phyloP scores from a whole-genome alignment of 2,888 invertebrate species.

The Dione vanillae region DNA sequence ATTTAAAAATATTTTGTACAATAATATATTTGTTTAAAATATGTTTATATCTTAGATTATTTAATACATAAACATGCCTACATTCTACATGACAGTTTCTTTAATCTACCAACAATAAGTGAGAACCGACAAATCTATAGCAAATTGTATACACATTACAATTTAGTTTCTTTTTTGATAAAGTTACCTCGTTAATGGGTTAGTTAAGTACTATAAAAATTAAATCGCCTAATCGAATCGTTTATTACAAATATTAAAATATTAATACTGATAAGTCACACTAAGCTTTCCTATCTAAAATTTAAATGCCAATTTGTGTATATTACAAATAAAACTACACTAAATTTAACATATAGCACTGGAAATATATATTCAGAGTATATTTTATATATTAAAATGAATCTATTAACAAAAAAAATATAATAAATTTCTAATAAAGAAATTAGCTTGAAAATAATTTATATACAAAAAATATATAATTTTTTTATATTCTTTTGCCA shows the following conservation, averaged over 20 bases:
- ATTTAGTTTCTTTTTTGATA: not conserved
- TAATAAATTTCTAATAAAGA: not conserved
- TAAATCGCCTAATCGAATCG: slow-evolving; percentile 19
- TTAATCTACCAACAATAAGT: slow-evolving; percentile 43
- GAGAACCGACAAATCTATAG: slow-evolving; percentile 44
- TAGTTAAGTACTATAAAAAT: slow-evolving; percentile 22
- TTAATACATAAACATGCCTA: slow-evolving; percentile 32
- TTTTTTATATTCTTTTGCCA: too few species aligned
- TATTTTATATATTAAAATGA: slow-evolving; percentile 1
- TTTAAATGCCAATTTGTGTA: slow-evolving; percentile 39
- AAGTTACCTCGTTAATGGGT: slow-evolving; percentile 6
- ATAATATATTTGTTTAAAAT: too few species aligned
- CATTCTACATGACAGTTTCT: slow-evolving; percentile 21
- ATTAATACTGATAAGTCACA: slow-evolving; percentile 43
- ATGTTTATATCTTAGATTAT: not conserved
- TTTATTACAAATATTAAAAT: slow-evolving; percentile 32
- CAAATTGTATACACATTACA: not conserved
- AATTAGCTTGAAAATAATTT: not conserved
- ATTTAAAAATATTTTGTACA: too few species aligned
- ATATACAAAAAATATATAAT: too few species aligned
- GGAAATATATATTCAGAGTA: slow-evolving; percentile 2
- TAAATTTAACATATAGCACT: slow-evolving; percentile 3
- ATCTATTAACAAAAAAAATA: slow-evolving; percentile 4
- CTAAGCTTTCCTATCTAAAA: slow-evolving; percentile 20
- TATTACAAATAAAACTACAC: slow-evolving; percentile 13